Evolutionary conservation across 1,140 invertebrate genomes (phyloP).

Genomic region (Drosophila ananassae): DNA sequence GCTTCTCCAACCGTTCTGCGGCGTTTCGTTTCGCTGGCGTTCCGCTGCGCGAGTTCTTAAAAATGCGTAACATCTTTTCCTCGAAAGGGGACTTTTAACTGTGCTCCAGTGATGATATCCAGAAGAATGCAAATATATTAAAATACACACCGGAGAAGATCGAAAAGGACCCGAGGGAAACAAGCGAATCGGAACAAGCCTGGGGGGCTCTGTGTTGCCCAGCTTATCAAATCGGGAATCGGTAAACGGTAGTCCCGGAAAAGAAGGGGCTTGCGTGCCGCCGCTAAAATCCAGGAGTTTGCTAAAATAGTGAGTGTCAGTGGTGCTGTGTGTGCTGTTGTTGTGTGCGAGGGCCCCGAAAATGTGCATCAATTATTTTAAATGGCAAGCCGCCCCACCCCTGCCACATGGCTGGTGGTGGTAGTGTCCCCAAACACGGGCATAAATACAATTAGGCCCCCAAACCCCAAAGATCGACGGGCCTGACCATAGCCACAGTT

Average conservation of each 20-base stretch:
- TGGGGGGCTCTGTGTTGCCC: slow-evolving; percentile 22
- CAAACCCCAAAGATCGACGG: slow-evolving; percentile 16
- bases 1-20: not conserved
- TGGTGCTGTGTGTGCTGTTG: slow-evolving; percentile 23
- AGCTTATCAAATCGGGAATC: slow-evolving; percentile 58
- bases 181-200: slow-evolving; percentile 8
- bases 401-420: slow-evolving; percentile 26
- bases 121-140: not conserved
- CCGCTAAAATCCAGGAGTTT: slow-evolving; percentile 37
- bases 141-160: not conserved
- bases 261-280: slow-evolving; percentile 37
- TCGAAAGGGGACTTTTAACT: not conserved
- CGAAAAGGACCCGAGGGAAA: not conserved
- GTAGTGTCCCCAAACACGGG: slow-evolving; percentile 31
- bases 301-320: slow-evolving; percentile 11
- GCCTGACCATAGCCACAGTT: slow-evolving; percentile 37
- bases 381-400: slow-evolving; percentile 43
- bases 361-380: slow-evolving; percentile 74
- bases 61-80: not conserved
- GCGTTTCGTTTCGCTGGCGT: not conserved
- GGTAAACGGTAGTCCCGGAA: slow-evolving; percentile 19
- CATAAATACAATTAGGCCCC: slow-evolving; percentile 47
- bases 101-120: not conserved
- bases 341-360: slow-evolving; percentile 24
- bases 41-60: not conserved